These are phyloP conservation scores for Myripristis jacobus DNA, from an alignment of 2,797 vertebrate species.

Conservation along the genomic window DNA sequence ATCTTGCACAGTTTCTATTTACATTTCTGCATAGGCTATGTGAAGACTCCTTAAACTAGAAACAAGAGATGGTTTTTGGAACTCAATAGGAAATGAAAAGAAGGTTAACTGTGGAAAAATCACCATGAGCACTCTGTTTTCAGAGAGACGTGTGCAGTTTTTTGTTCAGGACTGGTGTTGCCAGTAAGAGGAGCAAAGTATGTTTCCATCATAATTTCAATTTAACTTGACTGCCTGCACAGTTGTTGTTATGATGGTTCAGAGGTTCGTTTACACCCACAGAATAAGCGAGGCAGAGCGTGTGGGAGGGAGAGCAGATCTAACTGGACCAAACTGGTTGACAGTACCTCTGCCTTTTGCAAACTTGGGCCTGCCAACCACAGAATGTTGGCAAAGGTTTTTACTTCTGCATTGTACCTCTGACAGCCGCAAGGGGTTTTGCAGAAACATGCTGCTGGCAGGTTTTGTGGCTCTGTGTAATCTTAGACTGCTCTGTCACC, in stretches of 20 bases:
- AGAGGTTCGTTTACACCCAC: conserved; percentile 25
- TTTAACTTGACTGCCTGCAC: neutral
- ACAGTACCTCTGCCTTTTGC: conserved; percentile 39
- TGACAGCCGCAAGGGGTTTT: conserved; percentile 4
- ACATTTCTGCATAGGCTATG: neutral
- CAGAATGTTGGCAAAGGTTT: conserved; percentile 11
- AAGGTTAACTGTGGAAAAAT: neutral
- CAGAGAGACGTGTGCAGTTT: neutral
- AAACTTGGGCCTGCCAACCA: conserved; percentile 50
- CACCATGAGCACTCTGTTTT: neutral
- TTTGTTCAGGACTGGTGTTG: neutral
- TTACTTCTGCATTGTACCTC: conserved; percentile 23
- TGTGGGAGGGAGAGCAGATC: conserved; percentile 31
- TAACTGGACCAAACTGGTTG: conserved; percentile 66
- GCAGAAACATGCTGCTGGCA: conserved; percentile 9
- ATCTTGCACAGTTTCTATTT: neutral
- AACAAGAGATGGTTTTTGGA: neutral
- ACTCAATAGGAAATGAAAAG: neutral
- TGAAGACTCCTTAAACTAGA: neutral
- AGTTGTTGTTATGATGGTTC: neutral
- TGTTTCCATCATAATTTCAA: neutral
- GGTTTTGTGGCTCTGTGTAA: conserved; percentile 1
- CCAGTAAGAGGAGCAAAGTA: conserved; percentile 7
- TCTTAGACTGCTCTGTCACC: neutral
- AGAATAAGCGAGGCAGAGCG: conserved; percentile 12